Evolutionary conservation across 92 coral and sea anemone genomes (phyloP).

Genomic region (Epizoanthus rinbou): DNA sequence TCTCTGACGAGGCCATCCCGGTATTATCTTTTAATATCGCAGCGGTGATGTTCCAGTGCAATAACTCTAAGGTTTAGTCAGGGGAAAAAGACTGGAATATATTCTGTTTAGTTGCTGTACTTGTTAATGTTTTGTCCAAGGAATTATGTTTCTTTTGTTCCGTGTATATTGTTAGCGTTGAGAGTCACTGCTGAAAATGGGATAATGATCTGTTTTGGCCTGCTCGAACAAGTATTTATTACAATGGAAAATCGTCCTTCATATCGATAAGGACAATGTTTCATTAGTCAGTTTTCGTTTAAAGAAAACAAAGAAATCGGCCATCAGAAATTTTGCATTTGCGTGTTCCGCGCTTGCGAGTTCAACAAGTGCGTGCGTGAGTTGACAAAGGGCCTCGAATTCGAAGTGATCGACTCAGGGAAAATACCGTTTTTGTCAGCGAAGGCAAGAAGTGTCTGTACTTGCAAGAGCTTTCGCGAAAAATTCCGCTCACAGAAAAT

Average conservation of each 20-base stretch:
- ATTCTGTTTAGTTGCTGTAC: neutral
- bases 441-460: neutral
- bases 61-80: no score
- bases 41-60: no score
- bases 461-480: no score
- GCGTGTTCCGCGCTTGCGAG: neutral
- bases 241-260: slow-evolving; percentile 2
- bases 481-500: no score
- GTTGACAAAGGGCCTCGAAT: neutral
- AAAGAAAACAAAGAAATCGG: neutral
- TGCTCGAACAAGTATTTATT: neutral
- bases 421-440: neutral
- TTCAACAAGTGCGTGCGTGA: neutral
- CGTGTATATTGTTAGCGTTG: neutral
- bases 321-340: neutral
- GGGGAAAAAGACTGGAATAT: no score
- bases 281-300: slow-evolving; percentile 2
- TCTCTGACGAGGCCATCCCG: no score
- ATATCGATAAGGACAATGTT: slow-evolving; percentile 2
- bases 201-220: slow-evolving; percentile 7
- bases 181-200: slow-evolving; percentile 1
- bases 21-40: no score
- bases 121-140: neutral
- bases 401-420: neutral
- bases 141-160: slow-evolving; percentile 23